Evolutionary conservation across 2,113 vertebrate species (phyloP), one percentile per base, ranked within the genome.

Genomic region (Lasiurus cinereus): DNA sequence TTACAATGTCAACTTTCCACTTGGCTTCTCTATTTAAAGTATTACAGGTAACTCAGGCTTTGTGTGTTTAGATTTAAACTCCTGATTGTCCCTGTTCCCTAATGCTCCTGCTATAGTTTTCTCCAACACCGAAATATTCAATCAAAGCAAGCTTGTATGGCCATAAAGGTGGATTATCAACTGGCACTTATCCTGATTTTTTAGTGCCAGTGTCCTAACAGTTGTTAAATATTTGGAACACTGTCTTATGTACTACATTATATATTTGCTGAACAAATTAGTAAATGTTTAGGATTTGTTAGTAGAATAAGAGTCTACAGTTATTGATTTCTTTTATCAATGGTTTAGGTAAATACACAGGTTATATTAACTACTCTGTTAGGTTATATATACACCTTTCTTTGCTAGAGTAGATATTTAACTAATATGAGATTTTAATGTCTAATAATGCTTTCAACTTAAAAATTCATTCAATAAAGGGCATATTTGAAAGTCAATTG

Each of bases 401-500:
- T 85, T 74, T 92, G 46, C 14, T 69, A 78, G 48, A 79, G 13
- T n/a, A 78, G 46, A 91, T 84, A n/a, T 59, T 90, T 89, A 84
- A 86, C 10, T 82, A 72, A 93, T 50, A 52, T 88, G 56, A 39
- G 29, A 87, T 77, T 93, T 88, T 27, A 89, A 54, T 83, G 10
- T 46, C 21, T 80, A 83, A 43, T 77, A 83, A 76, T 67, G 27
- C 87, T 29, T 90, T 95, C 66, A 92, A 90, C 64, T 94, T 74
- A 89, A 67, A 93, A 94, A 88, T 94, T 11, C 1, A 73, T 9
- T 87, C 59, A 85, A 90, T 88, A 77, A 96, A 93, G 31, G 85
- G 36, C 19, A 62, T 73, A 78, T 69, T 64, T 94, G 64, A 90
- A 92, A 88, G 8, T 1, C 27, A 88, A 43, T 7, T 91, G 48